Conservation (phyloP, 2,888 invertebrate species). For the Dromius quadrimaculatus region DNA sequence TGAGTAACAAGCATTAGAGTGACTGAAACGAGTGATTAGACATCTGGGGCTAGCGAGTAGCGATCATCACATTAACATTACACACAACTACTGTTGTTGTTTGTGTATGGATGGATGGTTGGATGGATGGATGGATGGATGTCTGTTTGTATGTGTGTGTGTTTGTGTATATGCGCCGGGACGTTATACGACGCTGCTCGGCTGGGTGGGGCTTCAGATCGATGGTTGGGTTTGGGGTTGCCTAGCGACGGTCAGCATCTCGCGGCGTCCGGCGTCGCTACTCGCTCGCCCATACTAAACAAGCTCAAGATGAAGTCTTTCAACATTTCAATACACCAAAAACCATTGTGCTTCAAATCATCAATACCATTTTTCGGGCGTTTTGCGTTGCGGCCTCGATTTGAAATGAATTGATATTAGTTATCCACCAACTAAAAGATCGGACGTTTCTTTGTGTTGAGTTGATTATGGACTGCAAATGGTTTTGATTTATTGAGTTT, state of each 20-base stretch:
- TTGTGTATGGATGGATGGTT: not conserved
- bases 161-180: conserved; percentile 49
- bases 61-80: no score
- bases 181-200: conserved; percentile 60
- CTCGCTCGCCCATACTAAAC: conserved; percentile 31
- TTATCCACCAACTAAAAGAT: no score
- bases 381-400: no score
- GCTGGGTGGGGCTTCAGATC: conserved; percentile 67
- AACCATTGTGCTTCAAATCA: no score
- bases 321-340: no score
- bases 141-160: conserved; percentile 11
- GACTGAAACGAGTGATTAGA: conserved; percentile 37
- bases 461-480: no score
- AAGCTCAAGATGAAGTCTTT: no score
- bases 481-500: no score
- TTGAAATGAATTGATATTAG: no score
- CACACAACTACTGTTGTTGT: not conserved
- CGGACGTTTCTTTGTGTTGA: no score
- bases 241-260: conserved; percentile 55
- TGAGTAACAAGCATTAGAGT: conserved; percentile 68
- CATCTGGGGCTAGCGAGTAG: conserved; percentile 56
- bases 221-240: conserved; percentile 64
- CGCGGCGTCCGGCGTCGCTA: not conserved
- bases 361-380: no score
- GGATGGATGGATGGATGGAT: conserved; percentile 14